A percentile compares a stretch with the other conserved stretches of the same genome.
Conservation (phyloP, 2,888 invertebrate genomes). For the Strigamia transsilvanica region DNA sequence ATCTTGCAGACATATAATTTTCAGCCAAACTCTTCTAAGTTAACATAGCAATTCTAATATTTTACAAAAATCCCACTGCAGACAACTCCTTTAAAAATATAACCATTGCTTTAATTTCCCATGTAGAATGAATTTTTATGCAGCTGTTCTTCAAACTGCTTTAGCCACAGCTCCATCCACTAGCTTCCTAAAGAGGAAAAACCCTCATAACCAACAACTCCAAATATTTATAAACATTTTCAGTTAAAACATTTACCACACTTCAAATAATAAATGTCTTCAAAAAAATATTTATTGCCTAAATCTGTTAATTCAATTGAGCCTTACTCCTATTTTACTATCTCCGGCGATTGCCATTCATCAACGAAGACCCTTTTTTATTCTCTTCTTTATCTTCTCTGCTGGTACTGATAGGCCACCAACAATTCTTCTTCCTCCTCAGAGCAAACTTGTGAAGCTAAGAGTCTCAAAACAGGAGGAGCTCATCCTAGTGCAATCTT, state of each 20-base stretch:
- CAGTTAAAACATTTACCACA: neutral
- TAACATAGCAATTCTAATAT: too few species aligned
- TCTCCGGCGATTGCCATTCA: neutral
- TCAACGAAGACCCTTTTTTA: neutral
- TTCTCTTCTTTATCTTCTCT: neutral
- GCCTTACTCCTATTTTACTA: neutral
- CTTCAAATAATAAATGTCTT: neutral
- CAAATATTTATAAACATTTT: neutral
- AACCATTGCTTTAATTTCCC: too few species aligned
- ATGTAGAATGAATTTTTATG: too few species aligned
- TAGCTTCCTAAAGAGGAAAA: too few species aligned
- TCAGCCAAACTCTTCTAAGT: too few species aligned
- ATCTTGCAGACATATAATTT: too few species aligned
- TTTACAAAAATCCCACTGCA: too few species aligned
- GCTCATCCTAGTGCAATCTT: neutral
- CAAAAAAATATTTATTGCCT: neutral
- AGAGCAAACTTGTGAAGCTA: constrained; percentile 11
- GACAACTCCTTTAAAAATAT: too few species aligned
- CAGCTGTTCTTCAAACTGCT: too few species aligned
- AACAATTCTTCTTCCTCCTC: neutral
- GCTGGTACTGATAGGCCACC: neutral
- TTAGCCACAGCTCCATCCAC: too few species aligned
- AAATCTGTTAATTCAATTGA: neutral
- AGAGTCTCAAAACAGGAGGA: constrained; percentile 15
- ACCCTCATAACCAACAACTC: too few species aligned